These are phyloP conservation scores for Ciona savignyi DNA, from an alignment of 23 tunicate species.

Conservation along the genomic window DNA sequence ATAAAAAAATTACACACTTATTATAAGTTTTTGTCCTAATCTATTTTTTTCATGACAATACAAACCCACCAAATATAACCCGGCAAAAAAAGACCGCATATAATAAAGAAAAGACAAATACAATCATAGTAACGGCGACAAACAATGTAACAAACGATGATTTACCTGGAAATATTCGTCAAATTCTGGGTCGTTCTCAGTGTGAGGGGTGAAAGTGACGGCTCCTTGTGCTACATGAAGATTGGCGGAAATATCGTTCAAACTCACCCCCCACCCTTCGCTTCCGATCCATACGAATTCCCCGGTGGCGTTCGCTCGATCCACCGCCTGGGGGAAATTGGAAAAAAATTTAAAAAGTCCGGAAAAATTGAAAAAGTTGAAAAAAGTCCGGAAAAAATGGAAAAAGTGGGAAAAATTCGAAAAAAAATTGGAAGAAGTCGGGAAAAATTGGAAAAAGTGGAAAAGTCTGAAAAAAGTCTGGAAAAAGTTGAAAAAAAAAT, in stretches of 20 bases:
- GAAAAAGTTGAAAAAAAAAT: too few species aligned
- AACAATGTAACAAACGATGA: too few species aligned
- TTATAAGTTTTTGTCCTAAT: neutral
- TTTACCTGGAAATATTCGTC: conserved; percentile 32
- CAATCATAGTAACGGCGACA: too few species aligned
- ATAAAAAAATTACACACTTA: neutral
- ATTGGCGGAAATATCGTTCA: conserved; percentile 15
- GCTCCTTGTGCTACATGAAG: conserved; percentile 26
- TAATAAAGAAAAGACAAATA: too few species aligned
- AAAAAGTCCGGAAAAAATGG: too few species aligned
- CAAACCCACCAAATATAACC: neutral
- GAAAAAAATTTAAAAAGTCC: too few species aligned
- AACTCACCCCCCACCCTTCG: conserved; percentile 33
- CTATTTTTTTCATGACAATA: neutral
- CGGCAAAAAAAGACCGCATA: neutral
- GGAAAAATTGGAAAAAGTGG: too few species aligned
- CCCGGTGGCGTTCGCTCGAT: conserved; percentile 5
- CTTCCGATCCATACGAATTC: conserved; percentile 33
- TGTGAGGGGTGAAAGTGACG: conserved; percentile 29
- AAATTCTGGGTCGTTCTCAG: conserved; percentile 14
- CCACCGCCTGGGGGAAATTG: conserved; percentile 22
- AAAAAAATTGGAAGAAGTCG: too few species aligned
- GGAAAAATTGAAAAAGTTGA: too few species aligned
- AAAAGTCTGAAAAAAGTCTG: too few species aligned
- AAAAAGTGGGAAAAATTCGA: too few species aligned